phyloP scores from a whole-genome alignment of 2,888 invertebrate species.

The Caradrina kadenii region DNA sequence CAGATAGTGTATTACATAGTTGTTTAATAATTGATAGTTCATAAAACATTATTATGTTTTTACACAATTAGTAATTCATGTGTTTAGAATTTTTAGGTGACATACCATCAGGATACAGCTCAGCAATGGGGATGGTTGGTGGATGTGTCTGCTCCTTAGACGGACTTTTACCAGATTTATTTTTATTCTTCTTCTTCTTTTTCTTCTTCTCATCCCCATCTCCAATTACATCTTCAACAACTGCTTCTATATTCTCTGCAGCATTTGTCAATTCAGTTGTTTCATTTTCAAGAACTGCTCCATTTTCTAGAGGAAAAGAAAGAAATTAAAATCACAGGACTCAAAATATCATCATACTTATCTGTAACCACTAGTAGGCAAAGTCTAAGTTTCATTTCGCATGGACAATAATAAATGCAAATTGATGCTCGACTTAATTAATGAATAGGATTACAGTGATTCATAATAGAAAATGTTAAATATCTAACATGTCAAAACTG shows the following conservation, averaged over 20 bases:
- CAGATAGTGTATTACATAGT: too few species aligned
- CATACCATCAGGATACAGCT: slow-evolving; percentile 95
- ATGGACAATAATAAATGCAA: slow-evolving; percentile 4
- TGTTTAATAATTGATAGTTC: too few species aligned
- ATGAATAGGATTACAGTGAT: slow-evolving; percentile 2
- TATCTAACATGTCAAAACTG: not conserved
- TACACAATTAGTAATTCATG: too few species aligned
- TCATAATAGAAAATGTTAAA: not conserved
- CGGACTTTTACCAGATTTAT: slow-evolving; percentile 84
- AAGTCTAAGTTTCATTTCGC: not conserved
- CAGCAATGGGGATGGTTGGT: slow-evolving; percentile 96
- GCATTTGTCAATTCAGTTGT: slow-evolving; percentile 65
- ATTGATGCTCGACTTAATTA: slow-evolving; percentile 9
- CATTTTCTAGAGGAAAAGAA: slow-evolving; percentile 59
- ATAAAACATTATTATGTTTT: too few species aligned
- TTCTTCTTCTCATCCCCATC: slow-evolving; percentile 91
- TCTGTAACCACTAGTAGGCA: not conserved
- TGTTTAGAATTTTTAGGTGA: not conserved
- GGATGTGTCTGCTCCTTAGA: slow-evolving; percentile 94
- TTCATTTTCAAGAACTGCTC: slow-evolving; percentile 67
- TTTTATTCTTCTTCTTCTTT: slow-evolving; percentile 93
- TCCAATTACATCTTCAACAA: slow-evolving; percentile 84
- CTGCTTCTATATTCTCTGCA: slow-evolving; percentile 77
- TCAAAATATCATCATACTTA: not conserved
- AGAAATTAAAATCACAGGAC: not conserved